Base-by-base conservation (phyloP, 2,888 invertebrate species). In the Subacronicta megacephala region DNA sequence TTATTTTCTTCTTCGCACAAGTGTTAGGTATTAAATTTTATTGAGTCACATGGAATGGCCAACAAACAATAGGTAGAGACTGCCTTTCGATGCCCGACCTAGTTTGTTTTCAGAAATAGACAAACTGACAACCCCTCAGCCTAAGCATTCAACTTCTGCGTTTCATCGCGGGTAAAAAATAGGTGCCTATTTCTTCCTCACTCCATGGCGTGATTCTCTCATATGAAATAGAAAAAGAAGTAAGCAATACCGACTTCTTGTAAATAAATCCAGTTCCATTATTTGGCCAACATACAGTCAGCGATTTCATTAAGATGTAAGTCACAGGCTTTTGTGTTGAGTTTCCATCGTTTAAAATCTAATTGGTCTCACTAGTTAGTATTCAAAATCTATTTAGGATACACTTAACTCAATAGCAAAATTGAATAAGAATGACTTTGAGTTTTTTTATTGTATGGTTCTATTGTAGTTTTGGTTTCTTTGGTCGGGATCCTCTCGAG, bases 271-370 rank as follows among this genome's bases (percentile, higher is more conserved):
- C n/a, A 1, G 3, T 13, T 41, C 3, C 10, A 36, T 36, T 16
- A 40, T 20, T n/a, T n/a, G 13, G 13, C 7, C n/a, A 29, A 7
- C 7, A 12, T 37, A 17, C 20, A 18, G 37, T 9, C 12, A 36
- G 13, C 13, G 15, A 44, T 52, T 52, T 52, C 36, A 37, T 43
- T 44, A 6, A 37, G 37, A 43, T 51, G 26, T 23, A 41, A 20
- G 23, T 41, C 10, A 23, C 23, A 41, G 4, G 40, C 15, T 9
- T 23, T 41, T 40, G 13, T 23, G 9, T 13, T 9, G 15, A 23
- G 23, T 41, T 17, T 23, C 13, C 23, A 41, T 41, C 9, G 20
- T 23, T 41, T 41, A 23, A 41, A 41, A 41, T 23, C 40, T 13
- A 41, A 23, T 41, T 41, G 20, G 40, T 15, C 18, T 18, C 12